Percentiles rank a stretch among this genome's conserved stretches.
Conservation (phyloP, 1,140 invertebrate genomes). For the Drosophila pallidifrons region DNA sequence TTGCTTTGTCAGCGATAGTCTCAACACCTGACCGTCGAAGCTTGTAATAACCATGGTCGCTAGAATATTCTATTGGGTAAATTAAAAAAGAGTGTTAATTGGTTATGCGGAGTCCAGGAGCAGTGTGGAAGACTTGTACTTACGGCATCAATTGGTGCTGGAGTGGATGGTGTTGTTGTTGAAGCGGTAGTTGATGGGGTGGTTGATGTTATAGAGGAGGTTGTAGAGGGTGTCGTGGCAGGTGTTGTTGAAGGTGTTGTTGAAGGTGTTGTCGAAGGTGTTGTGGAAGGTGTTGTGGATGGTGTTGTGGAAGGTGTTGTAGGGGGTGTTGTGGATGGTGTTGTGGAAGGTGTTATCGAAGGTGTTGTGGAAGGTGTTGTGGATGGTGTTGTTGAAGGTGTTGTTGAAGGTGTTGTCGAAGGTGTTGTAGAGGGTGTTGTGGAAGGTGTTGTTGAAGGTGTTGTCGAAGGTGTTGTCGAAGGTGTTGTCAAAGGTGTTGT, state of each 20-base stretch:
- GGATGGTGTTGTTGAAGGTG: background rate
- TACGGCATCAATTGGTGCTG: slow-evolving; percentile 4
- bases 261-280: too few relatives aligned
- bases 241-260: background rate
- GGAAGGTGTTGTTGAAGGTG: background rate
- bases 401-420: background rate
- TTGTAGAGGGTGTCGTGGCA: background rate
- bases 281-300: too few relatives aligned
- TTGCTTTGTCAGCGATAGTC: slow-evolving; percentile 13
- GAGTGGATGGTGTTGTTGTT: background rate
- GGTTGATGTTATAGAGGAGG: too few relatives aligned
- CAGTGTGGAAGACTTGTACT: slow-evolving; percentile 6
- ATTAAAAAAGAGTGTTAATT: background rate
- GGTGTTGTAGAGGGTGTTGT: slow-evolving; percentile 8
- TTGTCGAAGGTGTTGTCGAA: background rate
- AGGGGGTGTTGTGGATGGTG: too few relatives aligned
- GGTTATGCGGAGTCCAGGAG: background rate
- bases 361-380: background rate
- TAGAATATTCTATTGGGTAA: slow-evolving; percentile 20
- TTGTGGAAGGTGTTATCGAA: background rate
- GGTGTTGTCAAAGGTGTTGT: slow-evolving; percentile 1
- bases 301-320: too few relatives aligned
- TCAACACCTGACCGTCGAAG: slow-evolving; percentile 1
- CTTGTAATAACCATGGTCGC: slow-evolving; percentile 16
- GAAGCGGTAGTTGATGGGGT: background rate